Evolutionary conservation across 2,888 invertebrate genomes (phyloP), one percentile per base, ranked within the genome.

Genomic region (Drosophila rubida): DNA sequence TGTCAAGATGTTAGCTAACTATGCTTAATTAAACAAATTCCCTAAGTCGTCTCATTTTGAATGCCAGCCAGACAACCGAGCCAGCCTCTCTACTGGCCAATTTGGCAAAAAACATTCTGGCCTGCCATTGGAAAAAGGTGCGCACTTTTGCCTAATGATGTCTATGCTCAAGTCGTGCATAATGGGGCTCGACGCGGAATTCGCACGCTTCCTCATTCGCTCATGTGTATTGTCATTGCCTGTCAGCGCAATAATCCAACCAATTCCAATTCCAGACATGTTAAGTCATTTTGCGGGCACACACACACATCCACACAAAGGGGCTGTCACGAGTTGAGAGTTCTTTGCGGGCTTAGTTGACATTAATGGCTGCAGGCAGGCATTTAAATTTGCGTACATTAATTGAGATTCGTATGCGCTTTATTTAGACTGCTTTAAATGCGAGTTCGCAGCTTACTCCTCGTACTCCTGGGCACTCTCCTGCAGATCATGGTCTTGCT

Each of bases 11-110:
- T 53, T 66, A 35, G 54, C 44, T 41, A 79, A 71, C 62, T 51
- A 69, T 63, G 84, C 88, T 89, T 87, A 88, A 84, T 87, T 84
- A 89, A 88, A 87, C 79, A 76, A 87, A 84, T 89, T 87, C 88
- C 84, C 51, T 32, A 35, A 53, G 63, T 50, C 51, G 58, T 11
- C 44, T 76, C 64, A 61, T 70, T 71, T 65, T 63, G 68, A 68
- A 70, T 71, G 62, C 13, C 30, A 25, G 19, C 19, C 35, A 27
- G 37, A 55, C 49, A 62, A 55, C 62, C 57, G n/a, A 23, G 9
- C 9, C 54, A 45, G 45, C 64, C 11, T 39, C 55, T 14, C 32
- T 2, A 32, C 45, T 50, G 54, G 75, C 75, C 77, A 75, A 75
- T 75, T 75, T 77, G 41, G 48, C 48, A 45, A 44, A 44, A 50